Percentiles rank a stretch among this genome's conserved stretches.
These are phyloP conservation scores for Cydia pomonella DNA, from an alignment of 1,140 invertebrate species.

Conservation along the genomic window DNA sequence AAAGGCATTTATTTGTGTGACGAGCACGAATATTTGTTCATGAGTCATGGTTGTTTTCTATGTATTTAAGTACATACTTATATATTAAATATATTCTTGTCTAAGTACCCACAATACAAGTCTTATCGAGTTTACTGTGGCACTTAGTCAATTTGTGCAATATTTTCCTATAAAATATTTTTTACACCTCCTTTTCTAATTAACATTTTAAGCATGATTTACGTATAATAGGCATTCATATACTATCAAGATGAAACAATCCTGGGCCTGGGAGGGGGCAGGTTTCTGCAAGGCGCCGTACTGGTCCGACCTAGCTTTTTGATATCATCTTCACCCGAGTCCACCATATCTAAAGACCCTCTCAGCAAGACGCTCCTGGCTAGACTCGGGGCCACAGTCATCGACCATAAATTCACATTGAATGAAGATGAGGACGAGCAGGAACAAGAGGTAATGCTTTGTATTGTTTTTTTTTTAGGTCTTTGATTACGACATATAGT, in stretches of 20 bases:
- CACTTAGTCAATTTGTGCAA: no score
- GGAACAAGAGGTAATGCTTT: slow-evolving; percentile 61
- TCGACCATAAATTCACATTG: slow-evolving; percentile 60
- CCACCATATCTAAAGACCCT: slow-evolving; percentile 36
- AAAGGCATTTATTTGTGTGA: no score
- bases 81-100: no score
- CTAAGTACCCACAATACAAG: no score
- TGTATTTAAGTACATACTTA: no score
- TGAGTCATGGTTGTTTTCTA: no score
- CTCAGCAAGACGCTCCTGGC: slow-evolving; percentile 64
- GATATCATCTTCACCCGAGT: slow-evolving; percentile 56
- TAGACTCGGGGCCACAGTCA: slow-evolving; percentile 54
- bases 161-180: no score
- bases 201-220: no score
- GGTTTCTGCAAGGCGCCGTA: slow-evolving; percentile 57
- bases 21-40: no score
- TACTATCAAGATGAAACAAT: slow-evolving; percentile 64
- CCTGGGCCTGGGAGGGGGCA: slow-evolving; percentile 44
- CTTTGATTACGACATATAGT: not conserved
- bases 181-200: no score
- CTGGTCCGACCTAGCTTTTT: slow-evolving; percentile 62
- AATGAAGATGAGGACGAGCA: slow-evolving; percentile 74
- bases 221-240: slow-evolving; percentile 55
- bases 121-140: no score
- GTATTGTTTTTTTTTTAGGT: slow-evolving; percentile 32